Evolutionary conservation across 2,113 vertebrate species (phyloP).

Genomic region (Ptilorrhoa leucosticta): DNA sequence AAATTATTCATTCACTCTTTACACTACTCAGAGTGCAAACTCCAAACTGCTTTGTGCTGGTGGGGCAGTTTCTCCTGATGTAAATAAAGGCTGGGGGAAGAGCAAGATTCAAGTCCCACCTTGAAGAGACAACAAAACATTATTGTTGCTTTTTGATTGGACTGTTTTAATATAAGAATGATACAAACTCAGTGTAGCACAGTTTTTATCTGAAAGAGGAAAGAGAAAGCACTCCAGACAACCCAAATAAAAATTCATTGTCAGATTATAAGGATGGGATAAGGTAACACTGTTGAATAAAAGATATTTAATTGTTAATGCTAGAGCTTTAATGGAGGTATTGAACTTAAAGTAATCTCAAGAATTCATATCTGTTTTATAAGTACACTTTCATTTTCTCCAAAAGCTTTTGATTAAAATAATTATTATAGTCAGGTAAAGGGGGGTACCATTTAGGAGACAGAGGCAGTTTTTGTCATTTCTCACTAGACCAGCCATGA

Average conservation of each 20-base stretch:
- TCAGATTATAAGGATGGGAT: neutral
- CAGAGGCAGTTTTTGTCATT: neutral
- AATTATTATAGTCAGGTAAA: neutral
- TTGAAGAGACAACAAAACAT: neutral
- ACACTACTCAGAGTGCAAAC: neutral
- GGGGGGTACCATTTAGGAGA: neutral
- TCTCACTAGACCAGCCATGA: neutral
- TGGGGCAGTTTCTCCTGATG: neutral
- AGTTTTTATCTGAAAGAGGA: neutral
- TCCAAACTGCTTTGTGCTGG: neutral
- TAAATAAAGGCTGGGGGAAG: neutral
- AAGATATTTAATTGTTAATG: neutral
- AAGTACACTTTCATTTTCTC: neutral
- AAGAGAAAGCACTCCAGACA: neutral
- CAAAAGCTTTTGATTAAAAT: neutral
- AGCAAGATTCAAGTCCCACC: neutral
- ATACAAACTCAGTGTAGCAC: neutral
- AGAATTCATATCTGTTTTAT: neutral
- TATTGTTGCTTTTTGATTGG: neutral
- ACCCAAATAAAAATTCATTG: neutral
- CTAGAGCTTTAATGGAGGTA: neutral
- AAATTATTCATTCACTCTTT: neutral
- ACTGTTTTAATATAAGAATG: neutral
- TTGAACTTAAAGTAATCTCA: neutral
- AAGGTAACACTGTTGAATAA: neutral